Percentiles rank a stretch among this genome's conserved stretches.
phyloP scores from a whole-genome alignment of 2,888 invertebrate species.

The Pseudoips prasinana region DNA sequence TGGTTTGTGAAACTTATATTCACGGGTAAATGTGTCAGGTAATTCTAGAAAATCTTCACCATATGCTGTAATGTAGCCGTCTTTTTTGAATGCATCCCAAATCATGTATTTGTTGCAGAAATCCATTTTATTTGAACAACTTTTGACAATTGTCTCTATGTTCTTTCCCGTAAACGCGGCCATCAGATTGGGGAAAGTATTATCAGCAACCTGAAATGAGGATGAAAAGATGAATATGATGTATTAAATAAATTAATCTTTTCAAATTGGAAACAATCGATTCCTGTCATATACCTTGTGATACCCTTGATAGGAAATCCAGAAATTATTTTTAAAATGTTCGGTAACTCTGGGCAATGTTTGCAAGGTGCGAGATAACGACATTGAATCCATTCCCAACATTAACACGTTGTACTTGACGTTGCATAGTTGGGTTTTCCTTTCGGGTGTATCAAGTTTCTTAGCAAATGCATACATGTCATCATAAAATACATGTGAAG shows the following conservation, averaged over 20 bases:
- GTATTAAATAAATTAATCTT: no score
- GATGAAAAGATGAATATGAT: no score
- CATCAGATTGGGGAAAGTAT: slow-evolving; percentile 95
- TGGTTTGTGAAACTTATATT: slow-evolving; percentile 84
- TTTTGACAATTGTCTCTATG: slow-evolving; percentile 73
- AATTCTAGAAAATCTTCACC: slow-evolving; percentile 87
- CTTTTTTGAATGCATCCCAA: slow-evolving; percentile 88
- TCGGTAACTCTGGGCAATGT: slow-evolving; percentile 88
- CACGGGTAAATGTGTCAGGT: slow-evolving; percentile 85
- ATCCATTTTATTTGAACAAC: slow-evolving; percentile 73
- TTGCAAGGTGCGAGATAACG: slow-evolving; percentile 88
- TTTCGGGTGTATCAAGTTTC: slow-evolving; percentile 56
- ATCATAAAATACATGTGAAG: slow-evolving; percentile 50
- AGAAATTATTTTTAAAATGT: slow-evolving; percentile 85
- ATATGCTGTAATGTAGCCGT: slow-evolving; percentile 90
- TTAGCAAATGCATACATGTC: slow-evolving; percentile 72
- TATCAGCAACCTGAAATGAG: slow-evolving; percentile 87
- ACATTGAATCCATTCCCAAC: slow-evolving; percentile 93
- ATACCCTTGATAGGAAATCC: slow-evolving; percentile 89
- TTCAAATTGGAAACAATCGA: no score
- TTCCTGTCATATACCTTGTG: slow-evolving; percentile 85
- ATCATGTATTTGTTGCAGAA: slow-evolving; percentile 88
- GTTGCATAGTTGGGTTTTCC: slow-evolving; percentile 29
- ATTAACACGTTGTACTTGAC: slow-evolving; percentile 84
- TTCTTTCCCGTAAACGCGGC: slow-evolving; percentile 88